A percentile compares a stretch with the other conserved stretches of the same genome.
Evolutionary conservation across 2,797 vertebrate species (phyloP).

Genomic region (Poeciliopsis turneri): DNA sequence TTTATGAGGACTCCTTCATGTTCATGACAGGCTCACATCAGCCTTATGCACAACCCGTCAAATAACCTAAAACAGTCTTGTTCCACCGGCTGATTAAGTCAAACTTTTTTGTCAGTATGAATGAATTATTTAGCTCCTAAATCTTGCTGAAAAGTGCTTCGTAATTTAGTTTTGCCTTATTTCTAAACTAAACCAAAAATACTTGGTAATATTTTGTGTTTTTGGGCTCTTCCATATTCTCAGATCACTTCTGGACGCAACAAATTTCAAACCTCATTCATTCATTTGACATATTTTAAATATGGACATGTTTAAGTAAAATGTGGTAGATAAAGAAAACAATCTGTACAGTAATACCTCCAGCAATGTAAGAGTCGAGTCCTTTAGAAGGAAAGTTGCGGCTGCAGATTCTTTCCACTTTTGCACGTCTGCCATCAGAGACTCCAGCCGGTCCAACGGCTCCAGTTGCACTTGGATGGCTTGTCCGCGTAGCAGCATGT

Average conservation of each 20-base stretch:
- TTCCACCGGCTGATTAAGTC: no score
- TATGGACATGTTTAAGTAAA: not conserved
- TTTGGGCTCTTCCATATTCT: no score
- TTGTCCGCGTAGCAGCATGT: conserved; percentile 88
- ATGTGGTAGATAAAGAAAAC: not conserved
- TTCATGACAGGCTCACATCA: no score
- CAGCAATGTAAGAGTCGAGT: conserved; percentile 85
- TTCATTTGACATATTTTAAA: not conserved
- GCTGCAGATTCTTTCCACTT: conserved; percentile 91
- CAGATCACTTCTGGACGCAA: not conserved
- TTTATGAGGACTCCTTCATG: no score
- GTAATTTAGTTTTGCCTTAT: no score
- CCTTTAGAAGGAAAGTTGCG: conserved; percentile 86
- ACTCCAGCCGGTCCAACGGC: conserved; percentile 87
- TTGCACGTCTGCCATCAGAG: conserved; percentile 87
- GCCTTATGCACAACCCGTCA: no score
- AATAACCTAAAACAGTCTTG: no score
- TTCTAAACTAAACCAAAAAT: no score
- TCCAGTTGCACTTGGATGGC: conserved; percentile 91
- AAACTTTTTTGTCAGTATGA: no score
- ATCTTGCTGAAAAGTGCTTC: no score
- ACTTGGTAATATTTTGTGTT: no score
- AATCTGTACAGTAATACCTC: conserved; percentile 78
- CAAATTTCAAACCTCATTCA: not conserved
- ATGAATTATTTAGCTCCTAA: no score